phyloP scores from a whole-genome alignment of 2,797 vertebrate genomes.

The Melanotaenia parkinsoni region DNA sequence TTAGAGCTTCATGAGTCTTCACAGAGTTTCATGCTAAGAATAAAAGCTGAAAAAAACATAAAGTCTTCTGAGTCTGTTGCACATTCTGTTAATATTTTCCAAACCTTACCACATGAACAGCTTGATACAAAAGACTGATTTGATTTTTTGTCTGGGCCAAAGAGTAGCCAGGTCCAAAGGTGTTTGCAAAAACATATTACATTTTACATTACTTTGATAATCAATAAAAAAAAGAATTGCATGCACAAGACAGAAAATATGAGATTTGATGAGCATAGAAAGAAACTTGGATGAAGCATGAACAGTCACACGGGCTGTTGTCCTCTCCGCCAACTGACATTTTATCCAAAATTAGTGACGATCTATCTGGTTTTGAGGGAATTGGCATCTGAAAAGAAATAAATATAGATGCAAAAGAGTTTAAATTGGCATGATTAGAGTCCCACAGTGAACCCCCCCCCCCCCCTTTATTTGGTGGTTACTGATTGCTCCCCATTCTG shows the following conservation, averaged over 20 bases:
- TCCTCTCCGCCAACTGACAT: neutral
- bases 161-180: neutral
- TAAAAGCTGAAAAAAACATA: conserved; percentile 3
- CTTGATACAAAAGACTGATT: neutral
- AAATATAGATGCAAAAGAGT: conserved; percentile 6
- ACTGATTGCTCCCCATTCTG: neutral
- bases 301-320: neutral
- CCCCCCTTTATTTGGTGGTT: neutral
- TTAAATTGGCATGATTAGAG: neutral
- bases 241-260: neutral
- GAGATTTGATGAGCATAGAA: neutral
- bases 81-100: neutral
- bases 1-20: no score
- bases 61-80: conserved; percentile 6
- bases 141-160: neutral
- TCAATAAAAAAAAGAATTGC: neutral
- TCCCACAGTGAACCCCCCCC: neutral
- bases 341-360: conserved; percentile 29
- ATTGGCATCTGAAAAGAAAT: conserved; percentile 59
- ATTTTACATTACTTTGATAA: conserved; percentile 5
- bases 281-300: neutral
- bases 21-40: neutral
- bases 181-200: neutral
- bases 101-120: neutral
- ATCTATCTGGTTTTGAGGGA: conserved; percentile 39